Percentiles rank a stretch among this genome's conserved stretches.
phyloP scores from a whole-genome alignment of 2,888 invertebrate species.

The Hipparchia semele region DNA sequence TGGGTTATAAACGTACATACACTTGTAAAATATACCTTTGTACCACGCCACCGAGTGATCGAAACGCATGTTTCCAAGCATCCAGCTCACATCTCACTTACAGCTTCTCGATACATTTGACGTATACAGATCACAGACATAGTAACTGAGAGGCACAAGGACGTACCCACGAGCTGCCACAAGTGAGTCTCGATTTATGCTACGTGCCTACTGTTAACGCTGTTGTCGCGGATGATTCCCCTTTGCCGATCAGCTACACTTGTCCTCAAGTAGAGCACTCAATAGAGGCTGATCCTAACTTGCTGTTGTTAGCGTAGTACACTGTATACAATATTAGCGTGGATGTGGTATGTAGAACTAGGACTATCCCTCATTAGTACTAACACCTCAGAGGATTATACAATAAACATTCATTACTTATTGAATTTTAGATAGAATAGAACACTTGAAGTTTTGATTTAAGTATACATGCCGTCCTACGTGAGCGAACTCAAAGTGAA shows the following conservation, averaged over 20 bases:
- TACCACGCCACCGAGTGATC: slow-evolving; percentile 83
- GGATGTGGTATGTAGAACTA: slow-evolving; percentile 74
- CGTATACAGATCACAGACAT: slow-evolving; percentile 73
- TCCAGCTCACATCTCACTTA: slow-evolving; percentile 82
- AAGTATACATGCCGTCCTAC: neutral
- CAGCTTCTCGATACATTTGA: slow-evolving; percentile 81
- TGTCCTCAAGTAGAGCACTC: slow-evolving; percentile 73
- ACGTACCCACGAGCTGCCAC: slow-evolving; percentile 49
- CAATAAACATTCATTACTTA: neutral
- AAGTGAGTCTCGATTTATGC: slow-evolving; percentile 43
- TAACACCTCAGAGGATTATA: neutral
- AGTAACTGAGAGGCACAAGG: slow-evolving; percentile 80
- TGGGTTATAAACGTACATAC: slow-evolving; percentile 55
- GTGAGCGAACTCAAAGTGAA: no score
- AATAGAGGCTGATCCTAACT: slow-evolving; percentile 75
- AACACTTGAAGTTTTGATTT: slow-evolving; percentile 6
- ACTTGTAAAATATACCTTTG: slow-evolving; percentile 76
- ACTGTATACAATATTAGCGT: slow-evolving; percentile 67
- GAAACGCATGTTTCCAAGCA: slow-evolving; percentile 81
- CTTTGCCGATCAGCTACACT: slow-evolving; percentile 79
- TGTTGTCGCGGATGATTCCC: slow-evolving; percentile 63
- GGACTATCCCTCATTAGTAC: slow-evolving; percentile 43
- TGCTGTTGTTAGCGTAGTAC: slow-evolving; percentile 77
- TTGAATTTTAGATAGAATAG: neutral
- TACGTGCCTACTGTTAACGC: slow-evolving; percentile 43